Percentiles rank a stretch among this genome's conserved stretches.
These are phyloP conservation scores for Actenoides hombroni DNA, from an alignment of 2,113 vertebrate genomes.

Conservation along the genomic window DNA sequence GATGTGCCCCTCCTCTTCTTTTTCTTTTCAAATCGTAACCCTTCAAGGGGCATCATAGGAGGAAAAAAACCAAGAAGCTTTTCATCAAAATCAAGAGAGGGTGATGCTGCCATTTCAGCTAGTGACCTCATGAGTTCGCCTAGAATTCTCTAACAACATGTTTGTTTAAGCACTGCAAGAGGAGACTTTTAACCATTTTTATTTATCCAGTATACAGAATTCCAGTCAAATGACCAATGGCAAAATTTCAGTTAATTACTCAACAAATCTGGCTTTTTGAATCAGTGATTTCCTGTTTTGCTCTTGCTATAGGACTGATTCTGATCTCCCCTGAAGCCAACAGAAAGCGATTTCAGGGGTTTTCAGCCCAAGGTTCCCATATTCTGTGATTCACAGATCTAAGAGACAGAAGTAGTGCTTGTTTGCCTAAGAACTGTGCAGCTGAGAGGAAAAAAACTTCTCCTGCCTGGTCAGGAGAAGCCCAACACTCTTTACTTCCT, in stretches of 20 bases:
- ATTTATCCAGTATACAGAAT: slow-evolving; percentile 35
- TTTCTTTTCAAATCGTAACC: neutral
- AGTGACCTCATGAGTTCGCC: neutral
- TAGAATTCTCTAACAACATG: neutral
- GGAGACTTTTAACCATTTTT: slow-evolving; percentile 42
- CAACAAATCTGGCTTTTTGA: slow-evolving; percentile 54
- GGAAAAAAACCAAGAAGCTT: neutral
- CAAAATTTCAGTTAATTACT: slow-evolving; percentile 40
- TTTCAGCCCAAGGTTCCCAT: neutral
- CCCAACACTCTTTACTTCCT: neutral
- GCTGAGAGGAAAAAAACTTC: neutral
- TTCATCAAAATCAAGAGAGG: neutral
- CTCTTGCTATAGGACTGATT: slow-evolving; percentile 10
- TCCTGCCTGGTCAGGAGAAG: neutral
- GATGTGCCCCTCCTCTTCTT: too few relatives aligned
- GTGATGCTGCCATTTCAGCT: neutral
- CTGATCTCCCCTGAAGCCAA: neutral
- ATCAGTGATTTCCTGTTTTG: slow-evolving; percentile 63
- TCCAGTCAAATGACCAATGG: neutral
- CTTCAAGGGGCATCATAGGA: neutral
- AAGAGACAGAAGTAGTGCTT: neutral
- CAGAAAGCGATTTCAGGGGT: neutral
- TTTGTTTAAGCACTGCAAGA: slow-evolving; percentile 30
- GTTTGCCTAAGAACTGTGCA: slow-evolving; percentile 9
- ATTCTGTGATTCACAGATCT: slow-evolving; percentile 29